phyloP scores from a whole-genome alignment of 2,797 vertebrate genomes.

The Phrynocephalus forsythii region DNA sequence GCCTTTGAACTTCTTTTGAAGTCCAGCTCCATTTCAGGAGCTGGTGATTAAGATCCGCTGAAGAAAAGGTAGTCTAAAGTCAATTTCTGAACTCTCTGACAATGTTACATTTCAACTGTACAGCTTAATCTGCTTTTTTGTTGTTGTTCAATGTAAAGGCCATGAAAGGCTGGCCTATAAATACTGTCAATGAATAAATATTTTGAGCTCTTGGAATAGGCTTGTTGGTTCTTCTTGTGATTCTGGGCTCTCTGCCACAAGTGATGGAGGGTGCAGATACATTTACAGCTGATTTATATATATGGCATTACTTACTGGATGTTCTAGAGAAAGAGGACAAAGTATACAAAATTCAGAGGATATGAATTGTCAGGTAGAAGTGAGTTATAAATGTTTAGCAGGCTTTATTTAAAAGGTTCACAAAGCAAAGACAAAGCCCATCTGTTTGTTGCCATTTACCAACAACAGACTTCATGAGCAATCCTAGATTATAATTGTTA shows the following conservation, averaged over 20 bases:
- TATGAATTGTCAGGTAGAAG: not conserved
- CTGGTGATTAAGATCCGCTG: too few relatives aligned
- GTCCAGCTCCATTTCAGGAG: not conserved
- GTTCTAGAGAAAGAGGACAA: not conserved
- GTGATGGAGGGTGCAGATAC: not conserved
- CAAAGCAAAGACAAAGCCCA: not conserved
- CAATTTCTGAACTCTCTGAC: not conserved
- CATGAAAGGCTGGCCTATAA: not conserved
- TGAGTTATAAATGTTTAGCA: not conserved
- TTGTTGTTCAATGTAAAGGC: not conserved
- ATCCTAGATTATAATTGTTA: not conserved
- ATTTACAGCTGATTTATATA: not conserved
- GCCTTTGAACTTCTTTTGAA: not conserved
- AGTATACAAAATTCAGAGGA: not conserved
- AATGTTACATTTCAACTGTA: not conserved
- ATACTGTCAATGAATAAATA: not conserved
- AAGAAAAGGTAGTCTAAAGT: not conserved
- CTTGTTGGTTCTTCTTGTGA: not conserved
- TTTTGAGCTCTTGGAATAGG: not conserved
- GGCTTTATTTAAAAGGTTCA: conserved; percentile 7
- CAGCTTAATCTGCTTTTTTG: not conserved
- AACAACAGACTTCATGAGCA: not conserved
- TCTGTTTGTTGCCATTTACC: not conserved
- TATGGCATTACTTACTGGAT: not conserved
- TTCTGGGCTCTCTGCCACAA: not conserved